Percentiles rank a stretch among this genome's conserved stretches.
Evolutionary conservation across 2,797 vertebrate genomes (phyloP).

Genomic region (Myotis myotis): DNA sequence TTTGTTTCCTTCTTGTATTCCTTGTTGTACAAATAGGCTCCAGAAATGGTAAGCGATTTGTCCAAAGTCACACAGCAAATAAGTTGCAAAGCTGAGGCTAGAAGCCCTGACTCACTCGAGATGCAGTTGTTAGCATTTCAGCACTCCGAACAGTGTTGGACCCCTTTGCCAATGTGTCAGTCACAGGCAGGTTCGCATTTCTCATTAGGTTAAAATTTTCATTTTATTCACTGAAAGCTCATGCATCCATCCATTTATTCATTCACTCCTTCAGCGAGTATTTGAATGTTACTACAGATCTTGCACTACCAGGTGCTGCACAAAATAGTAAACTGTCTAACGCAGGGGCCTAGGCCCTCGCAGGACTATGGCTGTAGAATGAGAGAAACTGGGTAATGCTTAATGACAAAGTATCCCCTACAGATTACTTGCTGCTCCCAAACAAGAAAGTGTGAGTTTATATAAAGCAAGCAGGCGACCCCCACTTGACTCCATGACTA

Average conservation of each 20-base stretch:
- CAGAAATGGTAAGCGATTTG: slow-evolving; percentile 2
- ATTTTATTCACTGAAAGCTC: background rate
- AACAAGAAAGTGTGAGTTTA: background rate
- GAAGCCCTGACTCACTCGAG: background rate
- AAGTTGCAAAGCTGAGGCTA: background rate
- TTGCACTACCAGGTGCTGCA: background rate
- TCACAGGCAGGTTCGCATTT: background rate
- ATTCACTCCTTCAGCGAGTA: background rate
- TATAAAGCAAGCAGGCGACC: background rate
- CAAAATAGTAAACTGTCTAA: background rate
- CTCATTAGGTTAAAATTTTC: background rate
- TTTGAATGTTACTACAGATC: background rate
- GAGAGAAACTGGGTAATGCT: background rate
- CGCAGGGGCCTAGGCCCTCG: background rate
- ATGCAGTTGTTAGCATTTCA: background rate
- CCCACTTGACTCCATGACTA: background rate
- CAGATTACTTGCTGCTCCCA: background rate
- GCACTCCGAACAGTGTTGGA: background rate
- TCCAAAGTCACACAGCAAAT: slow-evolving; percentile 32
- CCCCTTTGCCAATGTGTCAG: background rate
- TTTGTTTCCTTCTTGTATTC: background rate
- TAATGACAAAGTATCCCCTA: background rate
- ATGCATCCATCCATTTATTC: background rate
- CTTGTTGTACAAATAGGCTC: background rate
- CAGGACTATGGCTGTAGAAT: background rate